phyloP scores from a whole-genome alignment of 2,888 invertebrate genomes.

The Brenthis ino region DNA sequence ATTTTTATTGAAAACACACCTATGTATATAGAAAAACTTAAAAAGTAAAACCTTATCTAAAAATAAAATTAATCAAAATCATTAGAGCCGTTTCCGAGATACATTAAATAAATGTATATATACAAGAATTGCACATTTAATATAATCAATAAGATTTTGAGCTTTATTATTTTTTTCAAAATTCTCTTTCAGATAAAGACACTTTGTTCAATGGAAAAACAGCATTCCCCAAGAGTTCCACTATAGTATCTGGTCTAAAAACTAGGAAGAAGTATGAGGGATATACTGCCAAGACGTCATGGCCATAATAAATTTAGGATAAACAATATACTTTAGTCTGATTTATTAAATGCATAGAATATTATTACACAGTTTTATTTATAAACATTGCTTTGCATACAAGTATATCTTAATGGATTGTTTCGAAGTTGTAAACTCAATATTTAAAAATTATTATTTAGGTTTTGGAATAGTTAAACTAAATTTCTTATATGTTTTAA shows the following conservation, averaged over 20 bases:
- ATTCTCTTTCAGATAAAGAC: conserved; percentile 67
- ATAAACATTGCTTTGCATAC: background rate
- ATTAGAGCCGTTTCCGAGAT: no score
- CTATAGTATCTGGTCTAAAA: conserved; percentile 91
- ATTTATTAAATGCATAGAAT: conserved; percentile 12
- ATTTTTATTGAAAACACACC: no score
- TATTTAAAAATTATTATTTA: no score
- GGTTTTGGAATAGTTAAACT: no score
- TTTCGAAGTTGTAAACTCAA: no score
- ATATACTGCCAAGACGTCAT: conserved; percentile 84
- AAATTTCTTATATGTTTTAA: no score
- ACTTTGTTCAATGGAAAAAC: conserved; percentile 85
- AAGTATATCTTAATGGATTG: no score
- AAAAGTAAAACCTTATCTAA: no score
- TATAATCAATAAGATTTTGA: no score
- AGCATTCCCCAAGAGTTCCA: conserved; percentile 93
- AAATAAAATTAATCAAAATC: no score
- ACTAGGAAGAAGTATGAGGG: conserved; percentile 91
- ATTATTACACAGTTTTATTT: background rate
- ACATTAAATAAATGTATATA: background rate
- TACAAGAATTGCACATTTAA: background rate
- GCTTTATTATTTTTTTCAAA: conserved; percentile 1
- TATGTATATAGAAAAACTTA: no score
- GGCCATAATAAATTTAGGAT: conserved; percentile 70
- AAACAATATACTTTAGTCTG: conserved; percentile 12